Conservation (phyloP, 2,888 invertebrate genomes). For the Eupithecia vulgata region DNA sequence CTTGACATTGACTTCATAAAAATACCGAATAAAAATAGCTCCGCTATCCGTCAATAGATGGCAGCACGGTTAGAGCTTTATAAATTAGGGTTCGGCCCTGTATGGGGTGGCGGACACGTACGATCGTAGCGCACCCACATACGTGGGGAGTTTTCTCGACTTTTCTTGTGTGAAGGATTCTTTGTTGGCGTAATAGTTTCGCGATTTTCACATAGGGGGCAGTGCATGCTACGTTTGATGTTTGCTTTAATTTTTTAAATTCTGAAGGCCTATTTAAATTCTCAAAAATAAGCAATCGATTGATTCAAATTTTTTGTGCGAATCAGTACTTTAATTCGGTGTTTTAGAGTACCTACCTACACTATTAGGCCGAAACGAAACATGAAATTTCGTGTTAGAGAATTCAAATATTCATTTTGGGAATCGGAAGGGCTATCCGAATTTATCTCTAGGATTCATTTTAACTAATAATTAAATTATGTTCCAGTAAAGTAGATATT, state of each 20-base stretch:
- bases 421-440: no score
- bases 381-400: no score
- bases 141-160: constrained; percentile 66
- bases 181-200: constrained; percentile 70
- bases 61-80: constrained; percentile 52
- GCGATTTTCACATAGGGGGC: constrained; percentile 74
- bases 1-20: constrained; percentile 41
- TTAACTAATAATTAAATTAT: no score
- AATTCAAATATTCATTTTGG: no score
- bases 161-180: constrained; percentile 70
- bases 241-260: not conserved
- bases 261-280: not conserved
- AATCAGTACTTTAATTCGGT: no score
- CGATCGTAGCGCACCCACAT: constrained; percentile 61
- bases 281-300: no score
- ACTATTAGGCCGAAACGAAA: no score
- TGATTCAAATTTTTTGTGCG: no score
- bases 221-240: constrained; percentile 51
- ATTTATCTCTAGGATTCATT: no score
- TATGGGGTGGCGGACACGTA: constrained; percentile 50
- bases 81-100: constrained; percentile 50
- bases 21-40: constrained; percentile 43
- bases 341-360: no score
- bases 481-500: no score
- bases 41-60: constrained; percentile 74